A percentile compares a stretch with the other conserved stretches of the same genome.
phyloP scores from a whole-genome alignment of 92 coral and sea anemone genomes.

The Plumapathes pennacea region DNA sequence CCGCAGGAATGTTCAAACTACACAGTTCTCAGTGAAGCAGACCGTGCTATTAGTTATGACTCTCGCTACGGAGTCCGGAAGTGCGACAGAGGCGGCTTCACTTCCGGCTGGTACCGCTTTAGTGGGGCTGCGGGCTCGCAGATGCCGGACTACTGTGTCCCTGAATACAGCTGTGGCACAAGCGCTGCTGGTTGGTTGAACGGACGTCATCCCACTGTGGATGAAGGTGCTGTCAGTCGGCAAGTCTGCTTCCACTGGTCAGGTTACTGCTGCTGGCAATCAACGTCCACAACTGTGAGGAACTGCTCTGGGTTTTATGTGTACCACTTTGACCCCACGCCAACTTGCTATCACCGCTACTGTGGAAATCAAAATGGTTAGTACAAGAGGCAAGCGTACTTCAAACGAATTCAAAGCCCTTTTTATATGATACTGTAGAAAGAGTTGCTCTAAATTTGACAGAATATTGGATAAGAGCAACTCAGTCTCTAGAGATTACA shows the following conservation, averaged over 20 bases:
- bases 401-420: no score
- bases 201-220: conserved; percentile 7
- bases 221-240: conserved; percentile 28
- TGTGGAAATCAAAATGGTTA: no score
- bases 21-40: no score
- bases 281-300: conserved; percentile 14
- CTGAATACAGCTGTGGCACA: conserved; percentile 23
- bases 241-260: conserved; percentile 37
- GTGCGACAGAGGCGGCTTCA: no score
- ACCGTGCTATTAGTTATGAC: no score
- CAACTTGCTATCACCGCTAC: background rate
- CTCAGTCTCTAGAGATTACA: no score
- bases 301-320: conserved; percentile 58
- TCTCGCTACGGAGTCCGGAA: no score
- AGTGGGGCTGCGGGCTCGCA: conserved; percentile 46
- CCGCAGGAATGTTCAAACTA: no score
- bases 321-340: conserved; percentile 16
- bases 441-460: no score
- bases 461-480: no score
- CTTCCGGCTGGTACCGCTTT: conserved; percentile 52
- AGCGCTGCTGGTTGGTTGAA: conserved; percentile 48
- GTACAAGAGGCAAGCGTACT: no score
- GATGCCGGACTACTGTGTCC: conserved; percentile 27
- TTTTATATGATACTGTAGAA: no score
- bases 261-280: conserved; percentile 20